Evolutionary conservation across 2,113 vertebrate species (phyloP).

Genomic region (Columba janthina): DNA sequence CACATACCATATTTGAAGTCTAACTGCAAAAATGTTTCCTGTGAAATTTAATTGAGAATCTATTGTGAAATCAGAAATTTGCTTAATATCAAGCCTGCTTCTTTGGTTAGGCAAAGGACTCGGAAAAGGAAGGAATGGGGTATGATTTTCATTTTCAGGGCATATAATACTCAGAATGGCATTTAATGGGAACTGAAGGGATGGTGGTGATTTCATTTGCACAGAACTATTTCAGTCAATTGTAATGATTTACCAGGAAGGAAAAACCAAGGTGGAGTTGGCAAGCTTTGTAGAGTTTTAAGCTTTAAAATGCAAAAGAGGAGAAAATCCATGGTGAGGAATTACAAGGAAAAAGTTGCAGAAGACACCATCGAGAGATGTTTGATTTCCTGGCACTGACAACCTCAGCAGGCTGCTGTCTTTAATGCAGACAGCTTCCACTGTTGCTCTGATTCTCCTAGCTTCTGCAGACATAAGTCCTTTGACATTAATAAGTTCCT

Average conservation of each 20-base stretch:
- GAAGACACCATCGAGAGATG: neutral
- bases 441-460: neutral
- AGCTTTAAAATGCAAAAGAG: neutral
- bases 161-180: neutral
- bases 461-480: neutral
- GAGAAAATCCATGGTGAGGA: neutral
- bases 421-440: neutral
- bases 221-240: neutral
- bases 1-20: neutral
- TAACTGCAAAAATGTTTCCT: neutral
- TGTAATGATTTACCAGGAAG: neutral
- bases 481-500: neutral
- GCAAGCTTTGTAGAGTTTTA: neutral
- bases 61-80: neutral
- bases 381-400: neutral
- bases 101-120: neutral
- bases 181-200: neutral
- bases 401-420: slow-evolving; percentile 12
- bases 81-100: neutral
- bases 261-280: neutral
- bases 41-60: neutral
- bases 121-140: neutral
- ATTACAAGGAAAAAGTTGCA: neutral
- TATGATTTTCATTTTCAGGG: neutral
- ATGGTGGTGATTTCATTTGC: neutral